These are phyloP conservation scores for Cynaeus angustus DNA, from an alignment of 2,888 invertebrate genomes.

Conservation along the genomic window DNA sequence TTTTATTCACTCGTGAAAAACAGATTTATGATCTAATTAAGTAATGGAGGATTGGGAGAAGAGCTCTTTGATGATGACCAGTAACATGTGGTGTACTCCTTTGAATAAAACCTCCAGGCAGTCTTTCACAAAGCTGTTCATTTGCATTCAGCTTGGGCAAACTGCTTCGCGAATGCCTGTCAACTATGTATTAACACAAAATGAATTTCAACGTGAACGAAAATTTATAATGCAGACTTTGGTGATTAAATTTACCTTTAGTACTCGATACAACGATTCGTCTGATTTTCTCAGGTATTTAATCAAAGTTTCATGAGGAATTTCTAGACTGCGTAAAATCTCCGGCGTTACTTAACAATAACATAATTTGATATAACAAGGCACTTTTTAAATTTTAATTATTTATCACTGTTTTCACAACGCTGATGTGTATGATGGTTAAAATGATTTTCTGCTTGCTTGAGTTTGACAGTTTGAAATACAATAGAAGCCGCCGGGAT, in stretches of 20 bases:
- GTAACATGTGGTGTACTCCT: constrained; percentile 10
- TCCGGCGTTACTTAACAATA: neutral
- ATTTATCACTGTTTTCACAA: constrained; percentile 34
- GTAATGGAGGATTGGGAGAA: constrained; percentile 26
- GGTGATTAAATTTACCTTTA: constrained; percentile 51
- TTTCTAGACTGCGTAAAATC: constrained; percentile 26
- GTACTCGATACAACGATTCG: constrained; percentile 41
- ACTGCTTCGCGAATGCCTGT: constrained; percentile 48
- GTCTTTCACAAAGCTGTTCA: constrained; percentile 48
- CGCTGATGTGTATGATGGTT: constrained; percentile 24
- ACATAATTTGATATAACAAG: constrained; percentile 3
- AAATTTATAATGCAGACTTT: constrained; percentile 47
- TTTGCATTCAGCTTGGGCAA: constrained; percentile 53
- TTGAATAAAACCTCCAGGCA: constrained; percentile 25
- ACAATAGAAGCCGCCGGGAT: constrained; percentile 42
- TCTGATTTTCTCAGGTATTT: constrained; percentile 42
- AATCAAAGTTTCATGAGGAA: constrained; percentile 37
- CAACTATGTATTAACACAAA: constrained; percentile 53
- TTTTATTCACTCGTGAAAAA: constrained; percentile 8
- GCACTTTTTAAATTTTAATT: constrained; percentile 28
- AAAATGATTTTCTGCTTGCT: constrained; percentile 42
- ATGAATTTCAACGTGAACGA: constrained; percentile 52
- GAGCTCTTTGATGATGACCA: constrained; percentile 35
- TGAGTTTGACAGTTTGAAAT: constrained; percentile 44
- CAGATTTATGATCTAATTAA: constrained; percentile 28